Evolutionary conservation across 2,888 invertebrate genomes (phyloP), one percentile per base, ranked within the genome.

Genomic region (Diadegma fenestrale): DNA sequence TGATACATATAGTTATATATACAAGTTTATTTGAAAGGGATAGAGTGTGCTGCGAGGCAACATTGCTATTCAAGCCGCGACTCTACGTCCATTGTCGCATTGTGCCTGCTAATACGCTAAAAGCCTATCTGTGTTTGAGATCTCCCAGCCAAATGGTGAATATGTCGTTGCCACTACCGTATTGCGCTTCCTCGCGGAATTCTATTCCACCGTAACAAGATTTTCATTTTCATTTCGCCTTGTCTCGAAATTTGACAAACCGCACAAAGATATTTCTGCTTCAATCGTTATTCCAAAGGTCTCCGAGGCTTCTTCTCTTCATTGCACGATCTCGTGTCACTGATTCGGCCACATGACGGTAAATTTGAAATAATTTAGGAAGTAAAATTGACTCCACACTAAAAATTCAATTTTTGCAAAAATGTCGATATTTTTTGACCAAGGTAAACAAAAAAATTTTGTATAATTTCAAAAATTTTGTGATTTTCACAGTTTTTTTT

Each of bases 121-220:
- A 94, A 94, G 93, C 93, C 93, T 93, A 94, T 93, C 93, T 93
- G 90, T 93, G 93, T 94, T 86, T 92, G 93, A 92, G 91, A 93
- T 92, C 92, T 92, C 86, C 91, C 90, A 71, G 83, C 82, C 71
- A 75, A 83, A 83, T 89, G 89, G 90, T 86, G 92, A 93, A 92
- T 93, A 92, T 45, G 80, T 92, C 91, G 91, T 90, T 54, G 85
- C 45, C 64, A 66, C 66, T 80, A 75, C 69, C 45, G 33, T 81
- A 45, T 51, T 51, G 45, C 84, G 43, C 77, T 78, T 72, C 51
- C 89, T 89, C 90, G 90, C 89, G 90, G 91, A 91, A 91, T 92
- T 91, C 91, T 89, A 92, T 90, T 91, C 90, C 33, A 90, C 88
- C 89, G 90, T 93, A 93, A 93, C 92, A 90, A 92, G 90, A 91